Evolutionary conservation across 2,888 invertebrate species (phyloP).

Genomic region (Lathronympha strigana): DNA sequence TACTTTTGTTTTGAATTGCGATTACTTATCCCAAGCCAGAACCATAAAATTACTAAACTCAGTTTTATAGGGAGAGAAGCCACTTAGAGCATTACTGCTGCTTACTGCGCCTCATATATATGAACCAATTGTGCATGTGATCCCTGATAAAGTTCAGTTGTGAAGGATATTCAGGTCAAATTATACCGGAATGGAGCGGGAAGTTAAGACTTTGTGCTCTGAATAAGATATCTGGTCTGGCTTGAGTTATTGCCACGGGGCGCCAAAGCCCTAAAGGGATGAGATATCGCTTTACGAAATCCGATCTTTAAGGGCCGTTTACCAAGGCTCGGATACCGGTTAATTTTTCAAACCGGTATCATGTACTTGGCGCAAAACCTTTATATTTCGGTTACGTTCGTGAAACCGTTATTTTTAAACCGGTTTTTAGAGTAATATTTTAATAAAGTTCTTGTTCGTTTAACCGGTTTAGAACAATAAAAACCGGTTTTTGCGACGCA

Average conservation of each 20-base stretch:
- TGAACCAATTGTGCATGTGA: background rate
- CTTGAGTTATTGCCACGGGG: constrained; percentile 37
- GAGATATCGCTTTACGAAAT: constrained; percentile 41
- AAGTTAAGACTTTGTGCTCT: background rate
- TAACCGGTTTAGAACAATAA: no score
- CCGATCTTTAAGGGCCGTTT: constrained; percentile 39
- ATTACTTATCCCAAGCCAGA: constrained; percentile 2
- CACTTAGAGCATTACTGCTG: constrained; percentile 11
- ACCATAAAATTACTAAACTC: constrained; percentile 27
- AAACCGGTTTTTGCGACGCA: no score
- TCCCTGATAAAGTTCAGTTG: background rate
- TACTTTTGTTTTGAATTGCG: background rate
- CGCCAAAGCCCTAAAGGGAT: constrained; percentile 39
- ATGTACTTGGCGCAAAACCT: no score
- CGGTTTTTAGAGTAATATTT: no score
- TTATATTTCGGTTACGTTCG: no score
- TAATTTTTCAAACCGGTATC: no score
- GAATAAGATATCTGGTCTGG: background rate
- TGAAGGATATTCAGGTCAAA: background rate
- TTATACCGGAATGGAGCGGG: background rate
- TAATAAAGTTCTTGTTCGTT: no score
- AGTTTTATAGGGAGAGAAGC: constrained; percentile 11
- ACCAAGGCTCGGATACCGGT: no score
- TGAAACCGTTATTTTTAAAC: no score
- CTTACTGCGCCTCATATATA: background rate